phyloP scores from a whole-genome alignment of 1,140 invertebrate species.

The Drosophila chauvacae region DNA sequence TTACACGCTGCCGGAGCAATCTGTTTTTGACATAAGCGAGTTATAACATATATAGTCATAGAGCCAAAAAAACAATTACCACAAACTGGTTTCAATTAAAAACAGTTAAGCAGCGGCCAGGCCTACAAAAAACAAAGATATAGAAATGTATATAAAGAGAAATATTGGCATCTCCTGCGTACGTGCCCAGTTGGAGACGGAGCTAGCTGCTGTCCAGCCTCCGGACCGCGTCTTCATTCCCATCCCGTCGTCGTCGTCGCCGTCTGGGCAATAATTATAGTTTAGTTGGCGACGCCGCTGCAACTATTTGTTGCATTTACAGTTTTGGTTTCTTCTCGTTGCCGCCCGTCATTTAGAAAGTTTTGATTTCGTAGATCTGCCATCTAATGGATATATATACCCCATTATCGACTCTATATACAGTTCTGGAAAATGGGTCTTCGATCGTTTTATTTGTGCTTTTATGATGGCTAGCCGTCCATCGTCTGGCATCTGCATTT shows the following conservation, averaged over 20 bases:
- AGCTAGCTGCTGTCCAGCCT: conserved; percentile 7
- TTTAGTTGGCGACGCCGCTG: conserved; percentile 74
- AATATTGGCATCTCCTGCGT: conserved; percentile 54
- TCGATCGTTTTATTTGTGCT: conserved; percentile 17
- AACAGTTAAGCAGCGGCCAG: conserved; percentile 69
- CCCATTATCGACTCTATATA: conserved; percentile 31
- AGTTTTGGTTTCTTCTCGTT: conserved; percentile 46
- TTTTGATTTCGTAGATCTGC: conserved; percentile 49
- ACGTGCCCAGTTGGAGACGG: conserved; percentile 40
- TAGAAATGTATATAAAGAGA: conserved; percentile 34
- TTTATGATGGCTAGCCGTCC: conserved; percentile 34
- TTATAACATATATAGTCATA: conserved; percentile 67
- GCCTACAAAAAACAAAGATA: conserved; percentile 25
- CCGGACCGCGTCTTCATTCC: conserved; percentile 36
- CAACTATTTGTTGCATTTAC: conserved; percentile 71
- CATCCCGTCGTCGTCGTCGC: conserved; percentile 27
- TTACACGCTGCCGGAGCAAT: conserved; percentile 61
- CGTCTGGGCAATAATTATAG: conserved; percentile 73
- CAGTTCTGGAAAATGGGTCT: conserved; percentile 38
- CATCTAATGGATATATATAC: conserved; percentile 40
- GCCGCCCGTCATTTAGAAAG: conserved; percentile 70
- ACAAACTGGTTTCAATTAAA: conserved; percentile 81
- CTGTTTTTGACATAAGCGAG: conserved; percentile 79
- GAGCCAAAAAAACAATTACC: conserved; percentile 74
- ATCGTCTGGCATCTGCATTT: conserved; percentile 36